Percentiles rank a stretch among this genome's conserved stretches.
These are phyloP conservation scores for Drosophila paulistorum DNA, from an alignment of 1,140 invertebrate genomes.

Conservation along the genomic window DNA sequence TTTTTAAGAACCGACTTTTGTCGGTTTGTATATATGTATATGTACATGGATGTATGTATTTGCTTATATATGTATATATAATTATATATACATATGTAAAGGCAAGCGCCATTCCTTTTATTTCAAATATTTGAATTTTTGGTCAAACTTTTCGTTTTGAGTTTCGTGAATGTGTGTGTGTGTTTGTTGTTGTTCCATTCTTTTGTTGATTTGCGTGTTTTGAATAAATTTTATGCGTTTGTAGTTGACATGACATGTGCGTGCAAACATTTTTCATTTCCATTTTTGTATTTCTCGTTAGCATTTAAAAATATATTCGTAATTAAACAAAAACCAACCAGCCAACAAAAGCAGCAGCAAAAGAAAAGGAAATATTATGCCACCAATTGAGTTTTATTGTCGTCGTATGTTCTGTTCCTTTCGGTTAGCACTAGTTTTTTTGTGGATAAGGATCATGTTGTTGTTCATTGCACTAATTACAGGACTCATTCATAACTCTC, in stretches of 20 bases:
- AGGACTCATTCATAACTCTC: slow-evolving; percentile 57
- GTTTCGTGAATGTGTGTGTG: slow-evolving; percentile 30
- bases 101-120: slow-evolving; percentile 19
- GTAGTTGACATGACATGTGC: slow-evolving; percentile 80
- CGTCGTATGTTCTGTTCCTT: slow-evolving; percentile 43
- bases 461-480: slow-evolving; percentile 72
- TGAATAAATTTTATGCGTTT: slow-evolving; percentile 80
- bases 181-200: slow-evolving; percentile 54
- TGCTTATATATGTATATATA: background rate
- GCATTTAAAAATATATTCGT: slow-evolving; percentile 78
- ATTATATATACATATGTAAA: slow-evolving; percentile 21
- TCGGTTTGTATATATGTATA: background rate
- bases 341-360: slow-evolving; percentile 17
- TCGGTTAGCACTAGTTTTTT: slow-evolving; percentile 11
- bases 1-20: slow-evolving; percentile 24
- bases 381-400: slow-evolving; percentile 77
- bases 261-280: slow-evolving; percentile 79
- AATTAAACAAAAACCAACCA: slow-evolving; percentile 63
- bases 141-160: slow-evolving; percentile 48
- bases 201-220: slow-evolving; percentile 73
- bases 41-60: background rate
- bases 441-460: slow-evolving; percentile 60
- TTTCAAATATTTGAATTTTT: slow-evolving; percentile 25
- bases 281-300: slow-evolving; percentile 76
- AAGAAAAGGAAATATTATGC: slow-evolving; percentile 51